Conservation (phyloP, 2,888 invertebrate species). For the Zhengitettix transpicula region DNA sequence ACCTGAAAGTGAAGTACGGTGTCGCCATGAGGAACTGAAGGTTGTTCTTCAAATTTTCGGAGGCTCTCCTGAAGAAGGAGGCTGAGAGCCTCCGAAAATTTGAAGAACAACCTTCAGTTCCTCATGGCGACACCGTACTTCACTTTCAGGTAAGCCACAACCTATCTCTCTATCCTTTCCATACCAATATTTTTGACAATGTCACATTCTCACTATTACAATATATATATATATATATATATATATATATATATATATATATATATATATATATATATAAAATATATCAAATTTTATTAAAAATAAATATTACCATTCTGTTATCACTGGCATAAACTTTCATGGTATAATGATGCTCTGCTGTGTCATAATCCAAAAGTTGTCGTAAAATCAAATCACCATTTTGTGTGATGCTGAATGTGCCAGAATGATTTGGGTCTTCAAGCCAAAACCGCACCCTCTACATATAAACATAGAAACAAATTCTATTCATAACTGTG, state of each 20-base stretch:
- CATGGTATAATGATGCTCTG: constrained; percentile 50
- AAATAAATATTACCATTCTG: constrained; percentile 33
- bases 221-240: neutral
- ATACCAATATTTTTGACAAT: too few relatives aligned
- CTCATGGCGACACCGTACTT: too few relatives aligned
- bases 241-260: neutral
- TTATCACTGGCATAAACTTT: constrained; percentile 72
- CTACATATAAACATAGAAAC: constrained; percentile 22
- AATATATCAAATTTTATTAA: neutral
- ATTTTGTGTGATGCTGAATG: constrained; percentile 58
- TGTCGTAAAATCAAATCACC: constrained; percentile 65
- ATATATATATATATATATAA: neutral
- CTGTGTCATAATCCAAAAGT: constrained; percentile 58
- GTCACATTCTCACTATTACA: too few relatives aligned
- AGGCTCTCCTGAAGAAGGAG: too few relatives aligned
- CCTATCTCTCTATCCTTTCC: too few relatives aligned
- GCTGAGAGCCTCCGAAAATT: too few relatives aligned
- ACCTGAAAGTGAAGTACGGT: too few relatives aligned
- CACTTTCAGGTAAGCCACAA: too few relatives aligned
- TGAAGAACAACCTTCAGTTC: too few relatives aligned
- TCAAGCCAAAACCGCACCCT: constrained; percentile 55
- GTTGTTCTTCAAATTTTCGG: too few relatives aligned
- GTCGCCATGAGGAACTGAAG: too few relatives aligned
- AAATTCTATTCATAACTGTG: neutral
- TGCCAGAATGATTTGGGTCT: constrained; percentile 37